Base-by-base conservation (phyloP, 2,888 invertebrate species). In the Thymelicus acteon region DNA sequence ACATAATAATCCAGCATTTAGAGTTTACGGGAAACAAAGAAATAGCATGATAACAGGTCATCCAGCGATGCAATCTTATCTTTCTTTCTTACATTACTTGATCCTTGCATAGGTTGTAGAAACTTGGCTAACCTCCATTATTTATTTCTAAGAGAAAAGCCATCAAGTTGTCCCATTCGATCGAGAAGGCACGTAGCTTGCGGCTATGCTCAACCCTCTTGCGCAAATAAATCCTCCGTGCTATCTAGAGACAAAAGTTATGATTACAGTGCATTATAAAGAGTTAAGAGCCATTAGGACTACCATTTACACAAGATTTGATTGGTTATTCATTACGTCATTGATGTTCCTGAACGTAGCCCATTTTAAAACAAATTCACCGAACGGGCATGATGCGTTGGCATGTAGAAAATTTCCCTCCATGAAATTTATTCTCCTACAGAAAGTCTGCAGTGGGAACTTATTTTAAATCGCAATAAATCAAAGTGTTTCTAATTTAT, bases 151-250 rank as follows among this genome's bases (percentile, higher is more conserved):
- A 24, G 54, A 54, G 54, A 54, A 52, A 52, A 54, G 54, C 54
- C 54, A 54, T 54, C 54, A 54, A 54, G 54, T 54, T 54, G 54
- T 54, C 54, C 54, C 54, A 54, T 54, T 54, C 54, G 54, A 54
- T 54, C 54, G 54, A 54, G 54, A 54, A 24, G 24, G 19, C 54
- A 54, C 54, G 54, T 54, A 54, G 54, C 54, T 12, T 54, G 54
- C 54, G 54, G 54, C 10, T 54, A 54, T 54, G 7, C 24, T 8
- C 49, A 15, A 52, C 49, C 49, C 49, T 52, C 49, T 52, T 52
- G 49, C 6, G 49, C 49, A 52, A 52, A 52, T 52, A 52, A 52
- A 52, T 52, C 19, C 49, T 52, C 49, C 49, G 15, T 15, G 49
- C 19, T 52, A 52, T 52, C 49, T 52, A 52, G 15, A 52, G 49